phyloP scores from a whole-genome alignment of 2,797 vertebrate species.

The Schizopygopsis malacanthus region DNA sequence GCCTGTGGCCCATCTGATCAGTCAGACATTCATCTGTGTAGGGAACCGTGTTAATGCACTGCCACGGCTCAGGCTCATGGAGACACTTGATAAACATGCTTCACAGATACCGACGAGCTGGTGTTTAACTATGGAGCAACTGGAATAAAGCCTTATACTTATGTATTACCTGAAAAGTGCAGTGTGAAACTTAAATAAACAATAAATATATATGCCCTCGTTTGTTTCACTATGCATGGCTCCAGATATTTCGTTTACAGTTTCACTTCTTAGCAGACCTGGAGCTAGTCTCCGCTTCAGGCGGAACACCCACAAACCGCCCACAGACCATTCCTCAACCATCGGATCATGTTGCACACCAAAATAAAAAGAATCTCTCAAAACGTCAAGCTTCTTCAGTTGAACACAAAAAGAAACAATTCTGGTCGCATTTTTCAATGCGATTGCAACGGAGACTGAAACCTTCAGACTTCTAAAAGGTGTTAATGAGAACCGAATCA shows the following conservation, averaged over 20 bases:
- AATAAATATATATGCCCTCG: not conserved
- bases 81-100: not conserved
- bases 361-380: not conserved
- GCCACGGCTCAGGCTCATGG: not conserved
- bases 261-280: constrained; percentile 17
- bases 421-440: not conserved
- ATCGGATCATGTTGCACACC: constrained; percentile 17
- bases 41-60: constrained; percentile 12
- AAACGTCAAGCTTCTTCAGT: not conserved
- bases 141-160: not conserved
- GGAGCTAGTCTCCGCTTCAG: constrained; percentile 22
- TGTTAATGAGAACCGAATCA: not conserved
- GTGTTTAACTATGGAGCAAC: not conserved
- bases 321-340: constrained; percentile 25
- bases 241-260: constrained; percentile 10
- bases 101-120: not conserved
- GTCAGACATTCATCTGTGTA: not conserved
- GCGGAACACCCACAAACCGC: constrained; percentile 26
- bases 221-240: not conserved
- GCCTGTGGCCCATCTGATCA: constrained; percentile 15
- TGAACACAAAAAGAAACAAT: not conserved
- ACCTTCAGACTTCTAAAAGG: not conserved
- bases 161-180: not conserved
- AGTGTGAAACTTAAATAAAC: not conserved
- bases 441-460: not conserved